Evolutionary conservation across 2,113 vertebrate species (phyloP).

Genomic region (Marmota monax): DNA sequence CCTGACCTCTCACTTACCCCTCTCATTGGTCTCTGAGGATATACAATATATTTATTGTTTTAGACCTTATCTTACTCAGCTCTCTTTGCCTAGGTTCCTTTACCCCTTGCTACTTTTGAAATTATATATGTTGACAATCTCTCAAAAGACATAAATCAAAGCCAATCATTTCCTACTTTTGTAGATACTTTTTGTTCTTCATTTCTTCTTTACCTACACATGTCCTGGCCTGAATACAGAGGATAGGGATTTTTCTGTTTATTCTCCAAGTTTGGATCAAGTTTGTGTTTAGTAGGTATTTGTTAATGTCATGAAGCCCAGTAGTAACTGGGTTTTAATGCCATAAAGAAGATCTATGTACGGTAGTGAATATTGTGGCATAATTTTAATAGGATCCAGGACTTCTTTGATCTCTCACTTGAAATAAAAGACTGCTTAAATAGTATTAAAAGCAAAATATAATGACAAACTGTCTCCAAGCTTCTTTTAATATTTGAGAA

Average conservation of each 20-base stretch:
- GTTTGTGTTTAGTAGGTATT: neutral
- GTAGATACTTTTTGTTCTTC: neutral
- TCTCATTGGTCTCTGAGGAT: neutral
- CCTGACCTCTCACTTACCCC: neutral
- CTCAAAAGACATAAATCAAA: neutral
- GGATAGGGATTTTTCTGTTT: neutral
- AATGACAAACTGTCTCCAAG: neutral
- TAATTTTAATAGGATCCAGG: slow-evolving; percentile 6
- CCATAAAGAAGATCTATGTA: neutral
- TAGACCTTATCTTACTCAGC: fast-evolving
- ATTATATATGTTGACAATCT: neutral
- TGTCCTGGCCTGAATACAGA: neutral
- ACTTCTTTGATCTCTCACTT: neutral
- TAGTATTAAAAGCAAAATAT: neutral
- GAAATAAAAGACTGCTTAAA: neutral
- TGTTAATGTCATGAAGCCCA: neutral
- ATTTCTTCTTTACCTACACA: neutral
- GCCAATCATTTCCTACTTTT: neutral
- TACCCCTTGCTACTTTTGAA: neutral
- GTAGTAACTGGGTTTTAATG: neutral
- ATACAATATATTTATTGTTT: neutral
- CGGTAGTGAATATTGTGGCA: neutral
- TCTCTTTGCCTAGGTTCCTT: neutral
- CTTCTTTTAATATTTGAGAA: neutral
- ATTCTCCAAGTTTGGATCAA: neutral